phyloP scores from a whole-genome alignment of 2,113 vertebrate genomes.

The Uria lomvia region DNA sequence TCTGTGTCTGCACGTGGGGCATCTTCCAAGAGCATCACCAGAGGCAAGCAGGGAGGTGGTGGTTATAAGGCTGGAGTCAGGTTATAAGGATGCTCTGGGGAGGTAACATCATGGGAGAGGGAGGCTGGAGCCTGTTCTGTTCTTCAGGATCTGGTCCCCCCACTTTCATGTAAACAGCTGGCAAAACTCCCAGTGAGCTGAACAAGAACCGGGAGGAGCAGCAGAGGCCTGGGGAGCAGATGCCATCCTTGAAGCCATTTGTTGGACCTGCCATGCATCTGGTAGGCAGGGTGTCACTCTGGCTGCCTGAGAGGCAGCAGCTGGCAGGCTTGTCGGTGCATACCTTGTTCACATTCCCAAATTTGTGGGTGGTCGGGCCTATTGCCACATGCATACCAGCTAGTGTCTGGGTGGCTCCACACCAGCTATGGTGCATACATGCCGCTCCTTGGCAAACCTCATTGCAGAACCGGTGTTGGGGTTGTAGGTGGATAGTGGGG shows the following conservation, averaged over 20 bases:
- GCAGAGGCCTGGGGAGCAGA: not conserved
- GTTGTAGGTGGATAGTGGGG: not conserved
- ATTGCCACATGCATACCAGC: not conserved
- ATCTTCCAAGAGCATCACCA: not conserved
- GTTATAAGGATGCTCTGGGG: not conserved
- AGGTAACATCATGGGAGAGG: not conserved
- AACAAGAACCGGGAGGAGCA: not conserved
- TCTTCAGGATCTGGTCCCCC: not conserved
- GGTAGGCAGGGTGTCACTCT: not conserved
- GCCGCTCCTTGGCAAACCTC: not conserved
- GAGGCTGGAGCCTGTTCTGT: rapidly evolving
- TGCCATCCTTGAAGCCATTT: not conserved
- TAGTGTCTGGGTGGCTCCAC: not conserved
- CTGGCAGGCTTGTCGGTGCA: not conserved
- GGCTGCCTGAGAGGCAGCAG: not conserved
- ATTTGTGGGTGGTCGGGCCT: not conserved
- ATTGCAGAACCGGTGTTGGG: not conserved
- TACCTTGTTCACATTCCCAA: not conserved
- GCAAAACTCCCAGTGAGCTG: not conserved
- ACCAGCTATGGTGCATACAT: not conserved
- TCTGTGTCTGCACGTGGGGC: not conserved
- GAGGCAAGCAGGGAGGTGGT: not conserved
- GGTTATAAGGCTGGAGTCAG: not conserved
- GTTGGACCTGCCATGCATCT: not conserved
- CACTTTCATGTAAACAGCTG: not conserved